These are phyloP conservation scores for Hylia prasina DNA, from an alignment of 2,113 vertebrate genomes.

Conservation along the genomic window DNA sequence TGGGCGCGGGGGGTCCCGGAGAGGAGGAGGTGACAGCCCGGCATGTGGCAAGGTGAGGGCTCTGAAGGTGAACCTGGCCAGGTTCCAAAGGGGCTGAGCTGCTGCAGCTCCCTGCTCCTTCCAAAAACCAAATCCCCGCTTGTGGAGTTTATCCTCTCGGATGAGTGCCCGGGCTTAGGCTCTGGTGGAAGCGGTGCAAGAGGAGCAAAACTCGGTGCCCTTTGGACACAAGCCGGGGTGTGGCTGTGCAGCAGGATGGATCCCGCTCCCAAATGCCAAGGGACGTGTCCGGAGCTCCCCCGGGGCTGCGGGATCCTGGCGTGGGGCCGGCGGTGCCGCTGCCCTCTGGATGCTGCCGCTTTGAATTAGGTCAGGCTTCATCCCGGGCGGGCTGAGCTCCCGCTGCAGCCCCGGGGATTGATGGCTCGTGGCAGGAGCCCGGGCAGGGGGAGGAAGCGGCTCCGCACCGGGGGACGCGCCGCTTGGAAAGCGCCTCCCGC, in stretches of 20 bases:
- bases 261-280: background rate
- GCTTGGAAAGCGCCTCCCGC: background rate
- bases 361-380: constrained; percentile 57
- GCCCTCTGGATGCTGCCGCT: background rate
- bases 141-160: background rate
- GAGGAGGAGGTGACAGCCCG: background rate
- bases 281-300: background rate
- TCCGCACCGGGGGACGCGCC: background rate
- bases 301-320: background rate
- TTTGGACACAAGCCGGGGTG: rapidly evolving
- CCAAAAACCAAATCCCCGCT: background rate
- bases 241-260: background rate
- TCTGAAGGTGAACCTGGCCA: constrained; percentile 38
- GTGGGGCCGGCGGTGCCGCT: background rate
- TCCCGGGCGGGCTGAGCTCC: background rate
- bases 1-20: background rate
- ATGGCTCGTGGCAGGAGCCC: background rate
- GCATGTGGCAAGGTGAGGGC: background rate
- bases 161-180: background rate
- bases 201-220: rapidly evolving
- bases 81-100: background rate
- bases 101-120: background rate
- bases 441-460: background rate
- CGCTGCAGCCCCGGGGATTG: background rate
- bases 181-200: background rate